Base-by-base conservation (phyloP, 1,140 invertebrate species). In the Acromyrmex echinatior region DNA sequence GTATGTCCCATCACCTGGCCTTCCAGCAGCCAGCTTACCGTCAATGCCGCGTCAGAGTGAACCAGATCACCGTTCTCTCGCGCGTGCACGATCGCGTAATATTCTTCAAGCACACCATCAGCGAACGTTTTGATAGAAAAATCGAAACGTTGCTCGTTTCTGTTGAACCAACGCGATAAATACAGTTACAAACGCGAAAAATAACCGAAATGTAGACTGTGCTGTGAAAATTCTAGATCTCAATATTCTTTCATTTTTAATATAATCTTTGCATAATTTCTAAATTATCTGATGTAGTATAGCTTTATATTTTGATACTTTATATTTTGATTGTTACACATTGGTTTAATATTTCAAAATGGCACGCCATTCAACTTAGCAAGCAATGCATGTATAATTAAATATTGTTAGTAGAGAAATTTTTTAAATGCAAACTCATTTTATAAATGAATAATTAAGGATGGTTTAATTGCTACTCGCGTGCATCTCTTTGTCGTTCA, bases 1-100 rank as follows among this genome's bases (percentile, higher is more conserved):
- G 71, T 60, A 79, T 35, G 68, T 88, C 81, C 53, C 74, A 60
- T 74, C 80, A 82, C 25, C 70, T 70, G 56, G 39, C 39, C 80
- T 84, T 84, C 56, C 39, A 62, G 25, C 56, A 71, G 68, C 68
- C 70, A 71, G 80, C 39, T 73, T 82, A 74, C 56, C 68, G 39
- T 73, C 53, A 73, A 58, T 82, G 35, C 51, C 21, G 35, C 77
- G 18, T 85, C 58, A 66, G 56, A 78, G 35, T n/a, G 28, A 70
- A 66, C 45, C 65, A 78, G 35, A 68, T 25, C 81, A 76, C 65
- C 77, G 25, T 77, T 79, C 68, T 76, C 9, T 18, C 45, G 7
- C 31, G 12, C 70, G 18, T 35, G n/a, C 65, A 9, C 63, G 25
- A 56, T 85, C 80, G 53, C 49, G 28, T 65, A 35, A 85, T 31